phyloP scores from a whole-genome alignment of 2,888 invertebrate species.

The Cephalotes varians region DNA sequence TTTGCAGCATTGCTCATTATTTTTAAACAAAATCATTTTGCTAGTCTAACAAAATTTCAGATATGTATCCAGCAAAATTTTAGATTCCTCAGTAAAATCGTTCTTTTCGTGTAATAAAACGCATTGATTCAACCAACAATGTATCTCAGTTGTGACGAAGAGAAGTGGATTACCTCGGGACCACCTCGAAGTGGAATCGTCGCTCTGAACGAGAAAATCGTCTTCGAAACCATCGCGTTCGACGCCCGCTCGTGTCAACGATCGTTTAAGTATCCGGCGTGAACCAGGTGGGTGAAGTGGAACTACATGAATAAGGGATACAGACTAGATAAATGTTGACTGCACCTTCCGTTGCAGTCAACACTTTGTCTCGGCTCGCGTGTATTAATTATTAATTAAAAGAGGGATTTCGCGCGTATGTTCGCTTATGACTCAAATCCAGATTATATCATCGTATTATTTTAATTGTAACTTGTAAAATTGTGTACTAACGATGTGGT shows the following conservation, averaged over 20 bases:
- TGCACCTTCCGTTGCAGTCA: slow-evolving; percentile 60
- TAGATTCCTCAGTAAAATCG: too few species aligned
- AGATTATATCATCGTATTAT: neutral
- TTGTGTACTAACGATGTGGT: neutral
- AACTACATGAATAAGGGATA: slow-evolving; percentile 65
- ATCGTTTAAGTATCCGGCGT: slow-evolving; percentile 74
- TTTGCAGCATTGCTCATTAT: too few species aligned
- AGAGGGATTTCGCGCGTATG: neutral
- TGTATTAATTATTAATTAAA: slow-evolving; percentile 8
- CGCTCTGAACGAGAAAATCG: slow-evolving; percentile 1
- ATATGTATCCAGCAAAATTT: too few species aligned
- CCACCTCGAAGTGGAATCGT: slow-evolving; percentile 27
- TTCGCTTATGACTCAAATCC: neutral
- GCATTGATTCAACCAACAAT: slow-evolving; percentile 4
- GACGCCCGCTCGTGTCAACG: slow-evolving; percentile 74
- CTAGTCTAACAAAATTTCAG: too few species aligned
- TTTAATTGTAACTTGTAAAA: neutral
- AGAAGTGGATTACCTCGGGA: slow-evolving; percentile 29
- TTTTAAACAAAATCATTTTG: too few species aligned
- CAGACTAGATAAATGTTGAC: slow-evolving; percentile 71
- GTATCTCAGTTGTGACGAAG: neutral
- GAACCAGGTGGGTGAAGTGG: slow-evolving; percentile 75
- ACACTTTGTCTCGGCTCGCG: neutral
- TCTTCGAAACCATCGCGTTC: slow-evolving; percentile 24
- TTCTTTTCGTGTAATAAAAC: too few species aligned